Conservation (phyloP, 2,797 vertebrate genomes). For the Lacerta viridis region DNA sequence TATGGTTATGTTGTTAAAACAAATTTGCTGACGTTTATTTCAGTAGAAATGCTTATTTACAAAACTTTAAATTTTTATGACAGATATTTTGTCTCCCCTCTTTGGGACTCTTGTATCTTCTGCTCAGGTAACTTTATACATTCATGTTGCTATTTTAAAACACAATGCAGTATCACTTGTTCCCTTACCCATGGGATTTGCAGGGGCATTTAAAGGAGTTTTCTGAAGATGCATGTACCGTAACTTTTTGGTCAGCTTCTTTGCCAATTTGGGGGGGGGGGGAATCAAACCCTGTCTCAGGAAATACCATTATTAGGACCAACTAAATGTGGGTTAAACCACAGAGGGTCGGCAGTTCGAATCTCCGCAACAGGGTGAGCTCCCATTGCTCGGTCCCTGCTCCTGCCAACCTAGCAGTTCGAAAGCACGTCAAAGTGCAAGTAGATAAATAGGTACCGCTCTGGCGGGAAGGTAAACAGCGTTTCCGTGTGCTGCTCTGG, state of each 20-base stretch:
- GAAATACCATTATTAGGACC: neutral
- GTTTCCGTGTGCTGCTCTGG: too few relatives aligned
- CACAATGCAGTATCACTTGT: neutral
- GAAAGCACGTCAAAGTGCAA: too few relatives aligned
- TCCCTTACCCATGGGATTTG: neutral
- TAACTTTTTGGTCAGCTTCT: neutral
- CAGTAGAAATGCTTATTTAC: neutral
- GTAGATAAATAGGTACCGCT: too few relatives aligned
- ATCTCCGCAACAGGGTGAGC: too few relatives aligned
- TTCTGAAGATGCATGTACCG: neutral
- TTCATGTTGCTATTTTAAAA: neutral
- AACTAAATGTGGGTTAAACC: neutral
- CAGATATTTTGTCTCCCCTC: conserved; percentile 96
- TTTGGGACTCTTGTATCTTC: conserved; percentile 95
- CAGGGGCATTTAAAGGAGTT: neutral
- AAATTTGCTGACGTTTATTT: neutral
- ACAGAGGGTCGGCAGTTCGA: too few relatives aligned
- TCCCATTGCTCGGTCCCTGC: too few relatives aligned
- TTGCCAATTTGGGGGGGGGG: neutral
- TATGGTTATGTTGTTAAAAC: neutral
- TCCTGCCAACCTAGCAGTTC: too few relatives aligned
- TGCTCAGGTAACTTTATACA: conserved; percentile 88
- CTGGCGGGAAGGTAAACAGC: too few relatives aligned
- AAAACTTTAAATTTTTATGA: conserved; percentile 62
- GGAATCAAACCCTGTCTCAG: neutral